Evolutionary conservation across 1,140 invertebrate genomes (phyloP).

Genomic region (Lasioglossum albipes): DNA sequence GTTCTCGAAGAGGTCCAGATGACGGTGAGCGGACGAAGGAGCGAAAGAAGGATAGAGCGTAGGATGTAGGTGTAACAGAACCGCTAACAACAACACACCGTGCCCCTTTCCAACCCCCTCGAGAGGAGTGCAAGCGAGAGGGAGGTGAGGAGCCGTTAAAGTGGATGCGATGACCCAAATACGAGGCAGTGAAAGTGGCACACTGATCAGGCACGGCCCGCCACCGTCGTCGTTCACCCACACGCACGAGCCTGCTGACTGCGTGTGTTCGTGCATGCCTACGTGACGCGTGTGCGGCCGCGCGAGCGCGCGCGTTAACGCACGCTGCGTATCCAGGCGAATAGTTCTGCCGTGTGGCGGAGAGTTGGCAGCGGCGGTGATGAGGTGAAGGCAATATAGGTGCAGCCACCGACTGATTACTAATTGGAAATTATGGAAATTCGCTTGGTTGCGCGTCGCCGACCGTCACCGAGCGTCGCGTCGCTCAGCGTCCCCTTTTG

Average conservation of each 20-base stretch:
- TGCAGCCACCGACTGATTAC: constrained; percentile 65
- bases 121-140: constrained; percentile 43
- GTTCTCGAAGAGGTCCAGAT: constrained; percentile 1
- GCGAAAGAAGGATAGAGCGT: too few relatives aligned
- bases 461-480: not conserved
- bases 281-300: constrained; percentile 26
- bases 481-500: too few relatives aligned
- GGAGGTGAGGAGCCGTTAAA: constrained; percentile 65
- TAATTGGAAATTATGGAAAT: constrained; percentile 70
- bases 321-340: constrained; percentile 46
- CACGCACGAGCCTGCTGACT: constrained; percentile 32
- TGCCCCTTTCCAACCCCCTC: constrained; percentile 59
- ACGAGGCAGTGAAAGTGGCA: constrained; percentile 79
- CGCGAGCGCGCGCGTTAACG: constrained; percentile 13
- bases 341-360: constrained; percentile 48
- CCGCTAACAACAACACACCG: constrained; percentile 27
- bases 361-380: constrained; percentile 51
- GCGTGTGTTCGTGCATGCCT: constrained; percentile 14
- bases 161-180: constrained; percentile 78
- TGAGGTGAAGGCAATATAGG: constrained; percentile 66
- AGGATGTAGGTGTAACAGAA: constrained; percentile 15
- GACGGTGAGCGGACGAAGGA: not conserved
- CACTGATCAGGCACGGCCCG: constrained; percentile 75
- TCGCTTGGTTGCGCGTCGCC: not conserved
- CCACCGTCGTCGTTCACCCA: constrained; percentile 67